These are phyloP conservation scores for Parasteatoda tepidariorum DNA, from an alignment of 1,140 invertebrate species.

Conservation along the genomic window DNA sequence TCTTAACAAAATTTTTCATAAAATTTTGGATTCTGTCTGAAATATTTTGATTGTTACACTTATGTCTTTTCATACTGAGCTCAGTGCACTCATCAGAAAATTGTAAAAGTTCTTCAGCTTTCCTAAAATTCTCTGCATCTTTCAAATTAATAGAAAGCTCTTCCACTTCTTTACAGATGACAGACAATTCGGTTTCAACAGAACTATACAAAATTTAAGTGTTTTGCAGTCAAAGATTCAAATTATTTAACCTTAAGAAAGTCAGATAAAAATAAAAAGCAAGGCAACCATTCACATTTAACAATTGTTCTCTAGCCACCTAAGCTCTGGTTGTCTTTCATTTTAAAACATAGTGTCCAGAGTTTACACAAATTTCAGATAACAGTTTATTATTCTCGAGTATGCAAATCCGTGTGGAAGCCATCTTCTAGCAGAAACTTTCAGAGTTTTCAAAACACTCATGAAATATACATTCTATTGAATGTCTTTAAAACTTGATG, in stretches of 20 bases:
- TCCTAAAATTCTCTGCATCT: background rate
- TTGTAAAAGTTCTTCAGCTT: background rate
- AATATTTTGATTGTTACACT: no score
- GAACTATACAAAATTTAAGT: background rate
- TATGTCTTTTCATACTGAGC: background rate
- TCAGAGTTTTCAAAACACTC: background rate
- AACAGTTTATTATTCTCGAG: background rate
- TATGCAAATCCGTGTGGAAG: background rate
- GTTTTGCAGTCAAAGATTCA: background rate
- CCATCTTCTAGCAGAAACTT: background rate
- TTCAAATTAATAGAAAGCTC: no score
- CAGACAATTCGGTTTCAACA: no score
- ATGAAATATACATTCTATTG: background rate
- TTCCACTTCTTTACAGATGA: background rate
- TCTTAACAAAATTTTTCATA: no score
- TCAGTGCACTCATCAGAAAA: background rate
- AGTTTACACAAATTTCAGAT: background rate
- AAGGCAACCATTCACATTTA: background rate
- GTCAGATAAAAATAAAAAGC: background rate
- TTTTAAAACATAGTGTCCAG: background rate
- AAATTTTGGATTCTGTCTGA: no score
- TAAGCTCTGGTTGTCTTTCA: background rate
- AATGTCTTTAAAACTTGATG: conserved; percentile 1
- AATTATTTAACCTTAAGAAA: no score
- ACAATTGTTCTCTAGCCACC: background rate